Conservation (phyloP, 2,888 invertebrate species). For the Drosophila robusta region DNA sequence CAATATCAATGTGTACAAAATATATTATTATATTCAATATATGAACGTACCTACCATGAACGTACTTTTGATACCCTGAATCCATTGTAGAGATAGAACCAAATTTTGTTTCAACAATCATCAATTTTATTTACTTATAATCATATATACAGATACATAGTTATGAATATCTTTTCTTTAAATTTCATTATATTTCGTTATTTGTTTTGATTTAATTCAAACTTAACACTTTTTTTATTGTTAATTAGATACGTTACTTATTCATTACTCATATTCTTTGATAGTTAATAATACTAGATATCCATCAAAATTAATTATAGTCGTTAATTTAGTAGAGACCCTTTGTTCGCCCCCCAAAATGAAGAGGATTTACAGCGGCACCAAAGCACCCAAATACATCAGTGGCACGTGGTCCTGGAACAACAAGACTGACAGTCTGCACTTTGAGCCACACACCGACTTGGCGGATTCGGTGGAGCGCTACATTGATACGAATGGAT, state of each 20-base stretch:
- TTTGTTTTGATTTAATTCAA: neutral
- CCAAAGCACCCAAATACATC: constrained; percentile 71
- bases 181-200: constrained; percentile 11
- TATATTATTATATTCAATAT: too few species aligned
- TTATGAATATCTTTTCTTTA: constrained; percentile 3
- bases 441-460: constrained; percentile 65
- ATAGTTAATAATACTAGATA: neutral
- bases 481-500: constrained; percentile 66
- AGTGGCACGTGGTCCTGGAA: constrained; percentile 83
- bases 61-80: too few species aligned
- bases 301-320: neutral
- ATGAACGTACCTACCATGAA: too few species aligned
- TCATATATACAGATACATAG: too few species aligned
- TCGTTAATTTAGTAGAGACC: neutral
- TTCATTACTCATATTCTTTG: too few species aligned
- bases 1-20: too few species aligned
- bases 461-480: constrained; percentile 47
- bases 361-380: constrained; percentile 73
- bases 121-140: too few species aligned
- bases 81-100: too few species aligned
- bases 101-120: too few species aligned
- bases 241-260: neutral
- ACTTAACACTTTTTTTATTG: neutral
- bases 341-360: constrained; percentile 37
- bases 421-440: constrained; percentile 55